These are phyloP conservation scores for Sebastes trivittatus DNA, from an alignment of 2,797 vertebrate species.

Conservation along the genomic window DNA sequence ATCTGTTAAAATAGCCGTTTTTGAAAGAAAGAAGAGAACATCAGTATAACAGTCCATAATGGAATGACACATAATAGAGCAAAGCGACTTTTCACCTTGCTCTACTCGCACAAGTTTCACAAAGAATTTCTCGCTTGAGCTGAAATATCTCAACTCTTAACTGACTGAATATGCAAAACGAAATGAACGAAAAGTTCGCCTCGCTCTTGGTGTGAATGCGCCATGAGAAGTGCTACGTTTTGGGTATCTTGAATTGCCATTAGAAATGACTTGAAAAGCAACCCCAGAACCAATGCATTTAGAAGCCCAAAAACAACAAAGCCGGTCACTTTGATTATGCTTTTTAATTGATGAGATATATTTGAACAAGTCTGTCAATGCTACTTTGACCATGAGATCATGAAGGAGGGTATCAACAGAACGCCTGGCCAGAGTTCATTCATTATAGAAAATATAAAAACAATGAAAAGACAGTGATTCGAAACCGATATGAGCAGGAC, in stretches of 20 bases:
- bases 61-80: no score
- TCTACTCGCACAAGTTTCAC: no score
- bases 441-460: constrained; percentile 72
- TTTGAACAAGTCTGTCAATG: constrained; percentile 53
- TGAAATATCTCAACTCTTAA: no score
- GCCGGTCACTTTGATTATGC: constrained; percentile 53
- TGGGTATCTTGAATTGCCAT: not conserved
- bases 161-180: no score
- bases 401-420: constrained; percentile 34
- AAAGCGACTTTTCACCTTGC: no score
- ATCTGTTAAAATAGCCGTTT: no score
- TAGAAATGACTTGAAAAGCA: not conserved
- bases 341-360: constrained; percentile 76
- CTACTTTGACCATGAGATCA: constrained; percentile 45
- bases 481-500: constrained; percentile 30
- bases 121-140: no score
- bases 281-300: fast-evolving
- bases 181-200: no score
- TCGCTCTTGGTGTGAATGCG: no score
- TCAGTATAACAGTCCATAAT: no score
- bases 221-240: no score
- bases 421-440: constrained; percentile 44
- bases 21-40: no score
- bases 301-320: not conserved
- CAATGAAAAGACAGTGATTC: constrained; percentile 38